Conservation (phyloP, 1,140 invertebrate species). For the Dendrolimus kikuchii region DNA sequence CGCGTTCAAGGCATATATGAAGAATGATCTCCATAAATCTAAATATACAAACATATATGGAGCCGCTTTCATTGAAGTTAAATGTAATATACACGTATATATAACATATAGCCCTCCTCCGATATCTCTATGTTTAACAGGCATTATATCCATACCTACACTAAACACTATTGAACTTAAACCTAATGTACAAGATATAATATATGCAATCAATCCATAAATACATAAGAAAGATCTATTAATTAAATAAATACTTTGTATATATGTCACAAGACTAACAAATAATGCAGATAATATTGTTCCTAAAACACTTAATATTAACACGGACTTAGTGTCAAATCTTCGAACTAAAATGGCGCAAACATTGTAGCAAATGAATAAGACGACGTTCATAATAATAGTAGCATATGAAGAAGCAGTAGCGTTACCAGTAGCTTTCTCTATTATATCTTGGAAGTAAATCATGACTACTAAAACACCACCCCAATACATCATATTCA, state of each 20-base stretch:
- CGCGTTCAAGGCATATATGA: constrained; percentile 8
- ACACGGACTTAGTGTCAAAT: constrained; percentile 7
- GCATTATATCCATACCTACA: constrained; percentile 10
- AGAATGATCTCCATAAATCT: constrained; percentile 8
- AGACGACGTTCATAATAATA: constrained; percentile 5
- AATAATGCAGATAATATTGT: constrained; percentile 1
- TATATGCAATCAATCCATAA: constrained; percentile 10
- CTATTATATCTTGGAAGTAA: constrained; percentile 8
- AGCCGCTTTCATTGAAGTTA: constrained; percentile 7
- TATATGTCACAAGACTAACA: constrained; percentile 1
- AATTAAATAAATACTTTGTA: constrained; percentile 1
- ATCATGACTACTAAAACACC: constrained; percentile 9
- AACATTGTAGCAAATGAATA: constrained; percentile 2
- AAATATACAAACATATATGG: constrained; percentile 9
- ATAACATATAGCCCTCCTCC: constrained; percentile 9
- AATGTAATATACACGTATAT: constrained; percentile 5
- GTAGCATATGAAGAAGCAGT: background rate
- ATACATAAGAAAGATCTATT: background rate
- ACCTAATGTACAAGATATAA: constrained; percentile 2
- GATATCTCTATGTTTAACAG: constrained; percentile 10
- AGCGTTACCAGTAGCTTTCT: background rate
- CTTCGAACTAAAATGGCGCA: constrained; percentile 1
- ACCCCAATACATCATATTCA: constrained; percentile 10
- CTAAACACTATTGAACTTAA: constrained; percentile 1
- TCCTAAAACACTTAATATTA: constrained; percentile 3